A percentile compares a stretch with the other conserved stretches of the same genome.
phyloP scores from a whole-genome alignment of 53 echinoderm and acorn worm genomes.

The Crossaster papposus region DNA sequence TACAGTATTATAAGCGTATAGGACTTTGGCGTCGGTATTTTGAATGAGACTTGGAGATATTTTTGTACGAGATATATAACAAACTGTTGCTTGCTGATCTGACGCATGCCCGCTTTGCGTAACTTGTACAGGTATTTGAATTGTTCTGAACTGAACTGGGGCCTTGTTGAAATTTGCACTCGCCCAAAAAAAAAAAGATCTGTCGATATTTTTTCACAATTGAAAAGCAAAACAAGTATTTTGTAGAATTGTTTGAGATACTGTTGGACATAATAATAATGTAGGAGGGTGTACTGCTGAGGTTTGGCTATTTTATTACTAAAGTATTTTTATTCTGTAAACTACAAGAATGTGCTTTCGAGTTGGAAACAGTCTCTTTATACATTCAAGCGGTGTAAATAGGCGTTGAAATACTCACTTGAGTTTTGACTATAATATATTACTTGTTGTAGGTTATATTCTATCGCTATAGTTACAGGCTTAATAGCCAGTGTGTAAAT shows the following conservation, averaged over 20 bases:
- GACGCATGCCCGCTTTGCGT: background rate
- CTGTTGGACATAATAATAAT: constrained; percentile 39
- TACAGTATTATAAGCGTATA: background rate
- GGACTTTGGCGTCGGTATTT: background rate
- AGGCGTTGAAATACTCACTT: constrained; percentile 39
- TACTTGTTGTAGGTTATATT: background rate
- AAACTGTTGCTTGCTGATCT: background rate
- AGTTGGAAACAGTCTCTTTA: constrained; percentile 24
- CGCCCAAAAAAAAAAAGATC: background rate
- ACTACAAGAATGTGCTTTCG: constrained; percentile 60
- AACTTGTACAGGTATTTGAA: background rate
- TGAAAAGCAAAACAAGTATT: constrained; percentile 25
- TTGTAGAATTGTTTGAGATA: constrained; percentile 42
- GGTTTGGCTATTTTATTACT: constrained; percentile 52
- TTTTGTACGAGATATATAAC: constrained; percentile 10
- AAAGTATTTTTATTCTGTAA: constrained; percentile 64
- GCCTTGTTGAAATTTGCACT: constrained; percentile 35
- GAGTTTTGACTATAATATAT: constrained; percentile 1
- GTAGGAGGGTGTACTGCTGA: constrained; percentile 39
- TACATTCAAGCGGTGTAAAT: constrained; percentile 40
- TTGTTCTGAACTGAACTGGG: background rate
- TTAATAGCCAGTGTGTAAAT: constrained; percentile 49
- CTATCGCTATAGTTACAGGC: background rate
- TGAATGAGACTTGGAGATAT: constrained; percentile 7
- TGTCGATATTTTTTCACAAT: constrained; percentile 42